Evolutionary conservation across 2,113 vertebrate species (phyloP).

Genomic region (Nannobrachium achirus): DNA sequence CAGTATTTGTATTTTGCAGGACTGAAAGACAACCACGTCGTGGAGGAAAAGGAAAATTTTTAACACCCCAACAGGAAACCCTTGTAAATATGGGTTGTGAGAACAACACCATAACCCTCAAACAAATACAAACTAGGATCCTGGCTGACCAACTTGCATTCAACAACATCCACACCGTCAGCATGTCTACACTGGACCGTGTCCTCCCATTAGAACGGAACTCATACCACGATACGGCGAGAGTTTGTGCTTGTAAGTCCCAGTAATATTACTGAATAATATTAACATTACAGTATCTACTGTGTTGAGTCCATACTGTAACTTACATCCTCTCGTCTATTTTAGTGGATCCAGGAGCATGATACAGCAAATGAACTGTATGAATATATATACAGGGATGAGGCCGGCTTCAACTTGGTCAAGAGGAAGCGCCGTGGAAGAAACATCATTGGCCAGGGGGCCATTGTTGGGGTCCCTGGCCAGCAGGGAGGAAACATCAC

Average conservation of each 20-base stretch:
- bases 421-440: neutral
- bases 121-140: constrained; percentile 8
- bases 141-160: no score
- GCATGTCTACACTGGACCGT: constrained; percentile 6
- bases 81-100: no score
- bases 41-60: no score
- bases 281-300: no score
- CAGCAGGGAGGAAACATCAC: constrained; percentile 2
- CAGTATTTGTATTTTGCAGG: no score
- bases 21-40: no score
- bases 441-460: constrained; percentile 10
- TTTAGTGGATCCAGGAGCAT: neutral
- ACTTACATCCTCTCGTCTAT: neutral
- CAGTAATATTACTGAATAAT: no score
- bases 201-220: no score
- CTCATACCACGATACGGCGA: no score
- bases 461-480: neutral
- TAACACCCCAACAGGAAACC: no score
- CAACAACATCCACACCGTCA: constrained; percentile 12
- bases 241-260: no score
- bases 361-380: neutral
- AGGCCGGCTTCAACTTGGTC: constrained; percentile 7
- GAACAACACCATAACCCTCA: neutral
- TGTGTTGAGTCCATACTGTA: no score
- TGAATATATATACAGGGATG: neutral